phyloP scores from a whole-genome alignment of 1,140 invertebrate species.

The Bombus vancouverensis region DNA sequence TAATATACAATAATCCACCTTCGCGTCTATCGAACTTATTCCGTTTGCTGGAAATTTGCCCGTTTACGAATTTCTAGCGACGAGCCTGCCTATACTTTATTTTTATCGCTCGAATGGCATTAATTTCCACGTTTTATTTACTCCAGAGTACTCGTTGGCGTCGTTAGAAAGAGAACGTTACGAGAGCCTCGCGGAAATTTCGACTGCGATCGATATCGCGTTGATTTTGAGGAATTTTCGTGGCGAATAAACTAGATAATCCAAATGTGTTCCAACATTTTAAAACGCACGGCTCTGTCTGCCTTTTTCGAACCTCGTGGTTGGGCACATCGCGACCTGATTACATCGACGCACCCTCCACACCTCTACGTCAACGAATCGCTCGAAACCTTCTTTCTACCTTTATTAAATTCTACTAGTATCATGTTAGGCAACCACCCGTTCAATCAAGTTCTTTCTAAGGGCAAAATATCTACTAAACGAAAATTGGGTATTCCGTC shows the following conservation, averaged over 20 bases:
- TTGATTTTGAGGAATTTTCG: not conserved
- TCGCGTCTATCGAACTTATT: not conserved
- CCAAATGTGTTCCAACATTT: not conserved
- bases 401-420: not conserved
- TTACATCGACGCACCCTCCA: not conserved
- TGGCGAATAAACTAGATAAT: not conserved
- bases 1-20: constrained; percentile 39
- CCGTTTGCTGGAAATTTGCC: constrained; percentile 8
- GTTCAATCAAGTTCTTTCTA: not conserved
- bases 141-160: not conserved
- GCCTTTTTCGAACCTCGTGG: not conserved
- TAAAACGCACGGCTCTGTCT: not conserved
- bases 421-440: too few species aligned
- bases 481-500: too few species aligned
- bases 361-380: not conserved
- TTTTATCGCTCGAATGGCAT: not conserved
- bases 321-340: not conserved
- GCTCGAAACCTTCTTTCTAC: not conserved
- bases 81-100: not conserved
- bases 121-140: not conserved
- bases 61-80: not conserved
- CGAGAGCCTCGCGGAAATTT: not conserved
- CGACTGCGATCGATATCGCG: not conserved
- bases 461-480: too few species aligned
- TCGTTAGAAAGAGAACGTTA: not conserved